Percentiles rank a stretch among this genome's conserved stretches.
Evolutionary conservation across 2,113 vertebrate species (phyloP).

Genomic region (Scomber colias): DNA sequence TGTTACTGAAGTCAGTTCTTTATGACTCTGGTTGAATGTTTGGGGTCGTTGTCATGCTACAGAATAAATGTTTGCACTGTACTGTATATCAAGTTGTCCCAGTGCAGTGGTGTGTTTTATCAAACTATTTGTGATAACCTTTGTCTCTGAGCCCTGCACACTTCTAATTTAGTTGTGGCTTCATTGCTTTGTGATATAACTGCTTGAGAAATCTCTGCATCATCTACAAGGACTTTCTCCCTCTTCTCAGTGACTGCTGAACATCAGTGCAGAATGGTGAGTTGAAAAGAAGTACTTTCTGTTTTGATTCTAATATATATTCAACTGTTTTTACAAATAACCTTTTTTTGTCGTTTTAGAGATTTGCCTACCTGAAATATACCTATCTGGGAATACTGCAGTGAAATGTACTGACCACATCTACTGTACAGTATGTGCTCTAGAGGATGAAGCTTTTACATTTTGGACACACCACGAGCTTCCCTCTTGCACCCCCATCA

Average conservation of each 20-base stretch:
- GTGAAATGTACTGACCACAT: not conserved
- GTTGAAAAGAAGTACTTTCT: not conserved
- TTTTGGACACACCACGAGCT: not conserved
- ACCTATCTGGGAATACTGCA: not conserved
- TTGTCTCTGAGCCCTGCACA: not conserved
- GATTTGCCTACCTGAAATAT: not conserved
- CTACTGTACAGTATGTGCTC: not conserved
- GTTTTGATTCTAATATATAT: no score
- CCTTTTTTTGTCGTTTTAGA: no score
- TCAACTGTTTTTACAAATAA: not conserved
- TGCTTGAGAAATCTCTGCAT: not conserved
- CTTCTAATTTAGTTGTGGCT: constrained; percentile 26
- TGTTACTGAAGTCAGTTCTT: no score
- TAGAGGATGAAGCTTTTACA: not conserved
- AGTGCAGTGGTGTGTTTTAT: constrained; percentile 6
- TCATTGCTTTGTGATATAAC: constrained; percentile 12
- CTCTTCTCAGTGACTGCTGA: not conserved
- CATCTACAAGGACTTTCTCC: not conserved
- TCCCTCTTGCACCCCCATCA: constrained; percentile 27
- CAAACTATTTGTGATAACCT: not conserved
- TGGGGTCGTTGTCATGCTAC: no score
- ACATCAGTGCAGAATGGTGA: not conserved
- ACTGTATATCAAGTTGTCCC: not conserved
- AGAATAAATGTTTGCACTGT: no score
- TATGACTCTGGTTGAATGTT: no score